Evolutionary conservation across 64 coral and sea anemone species (phyloP).

Genomic region (Pocillopora damicornis): DNA sequence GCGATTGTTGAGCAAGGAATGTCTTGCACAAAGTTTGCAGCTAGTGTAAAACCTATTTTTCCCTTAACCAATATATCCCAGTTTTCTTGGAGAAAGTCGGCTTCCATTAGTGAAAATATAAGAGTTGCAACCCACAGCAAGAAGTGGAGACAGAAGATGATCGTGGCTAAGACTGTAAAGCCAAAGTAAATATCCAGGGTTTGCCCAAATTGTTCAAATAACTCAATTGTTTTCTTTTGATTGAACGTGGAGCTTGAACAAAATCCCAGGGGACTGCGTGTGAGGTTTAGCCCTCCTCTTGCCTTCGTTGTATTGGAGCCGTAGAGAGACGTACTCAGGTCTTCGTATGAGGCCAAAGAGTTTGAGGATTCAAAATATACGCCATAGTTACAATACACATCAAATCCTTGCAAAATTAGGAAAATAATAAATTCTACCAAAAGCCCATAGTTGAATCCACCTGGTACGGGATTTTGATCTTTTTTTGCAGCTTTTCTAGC

Average conservation of each 20-base stretch:
- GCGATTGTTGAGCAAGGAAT: constrained; percentile 83
- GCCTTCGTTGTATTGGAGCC: background rate
- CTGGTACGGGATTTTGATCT: constrained; percentile 59
- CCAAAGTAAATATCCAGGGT: constrained; percentile 60
- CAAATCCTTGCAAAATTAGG: constrained; percentile 79
- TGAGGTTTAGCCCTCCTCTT: background rate
- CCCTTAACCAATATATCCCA: constrained; percentile 70
- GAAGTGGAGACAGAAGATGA: constrained; percentile 87
- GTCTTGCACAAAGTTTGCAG: constrained; percentile 87
- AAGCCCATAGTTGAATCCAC: constrained; percentile 79
- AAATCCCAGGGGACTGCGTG: constrained; percentile 32
- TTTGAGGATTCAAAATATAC: constrained; percentile 59
- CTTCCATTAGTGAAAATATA: constrained; percentile 62
- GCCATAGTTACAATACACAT: constrained; percentile 53
- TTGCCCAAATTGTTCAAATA: constrained; percentile 22
- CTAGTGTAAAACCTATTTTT: constrained; percentile 69
- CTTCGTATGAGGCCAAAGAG: constrained; percentile 21
- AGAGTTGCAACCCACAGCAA: constrained; percentile 71
- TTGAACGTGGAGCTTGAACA: constrained; percentile 63
- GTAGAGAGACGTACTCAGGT: background rate
- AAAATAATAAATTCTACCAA: constrained; percentile 86
- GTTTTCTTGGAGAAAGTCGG: constrained; percentile 83
- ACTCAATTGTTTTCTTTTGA: constrained; percentile 50
- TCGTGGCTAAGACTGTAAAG: constrained; percentile 59
- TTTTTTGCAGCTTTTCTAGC: constrained; percentile 58